These are phyloP conservation scores for Theodoxus fluviatilis DNA, from an alignment of 2,888 invertebrate species.

Conservation along the genomic window DNA sequence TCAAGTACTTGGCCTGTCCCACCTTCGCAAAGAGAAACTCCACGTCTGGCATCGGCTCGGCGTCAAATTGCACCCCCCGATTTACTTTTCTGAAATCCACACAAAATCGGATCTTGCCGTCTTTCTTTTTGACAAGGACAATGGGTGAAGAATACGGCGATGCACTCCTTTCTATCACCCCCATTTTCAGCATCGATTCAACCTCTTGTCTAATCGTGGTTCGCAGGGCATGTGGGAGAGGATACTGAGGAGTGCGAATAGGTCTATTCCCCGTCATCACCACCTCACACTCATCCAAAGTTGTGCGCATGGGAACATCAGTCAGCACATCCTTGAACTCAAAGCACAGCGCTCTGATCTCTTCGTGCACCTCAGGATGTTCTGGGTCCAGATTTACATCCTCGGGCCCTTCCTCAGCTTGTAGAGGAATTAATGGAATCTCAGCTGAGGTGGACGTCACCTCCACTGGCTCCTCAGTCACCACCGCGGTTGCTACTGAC, in stretches of 20 bases:
- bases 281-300: neutral
- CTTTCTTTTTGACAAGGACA: constrained; percentile 24
- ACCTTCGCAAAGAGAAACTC: constrained; percentile 38
- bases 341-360: neutral
- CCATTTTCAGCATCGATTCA: constrained; percentile 30
- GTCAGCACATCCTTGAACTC: neutral
- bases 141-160: constrained; percentile 26
- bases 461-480: neutral
- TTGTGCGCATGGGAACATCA: neutral
- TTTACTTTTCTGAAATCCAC: constrained; percentile 31
- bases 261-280: neutral
- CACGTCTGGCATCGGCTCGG: constrained; percentile 38
- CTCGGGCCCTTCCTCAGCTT: neutral
- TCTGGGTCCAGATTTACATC: neutral
- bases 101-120: constrained; percentile 4
- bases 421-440: too few relatives aligned
- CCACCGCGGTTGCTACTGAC: neutral
- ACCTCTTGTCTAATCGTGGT: constrained; percentile 23
- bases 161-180: constrained; percentile 26
- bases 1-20: constrained; percentile 30
- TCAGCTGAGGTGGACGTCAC: neutral
- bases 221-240: constrained; percentile 5
- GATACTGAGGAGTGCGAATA: neutral
- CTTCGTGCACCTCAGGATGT: neutral
- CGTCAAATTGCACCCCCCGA: constrained; percentile 35